These are phyloP conservation scores for Drosophila pandora DNA, from an alignment of 1,140 invertebrate genomes.

Conservation along the genomic window DNA sequence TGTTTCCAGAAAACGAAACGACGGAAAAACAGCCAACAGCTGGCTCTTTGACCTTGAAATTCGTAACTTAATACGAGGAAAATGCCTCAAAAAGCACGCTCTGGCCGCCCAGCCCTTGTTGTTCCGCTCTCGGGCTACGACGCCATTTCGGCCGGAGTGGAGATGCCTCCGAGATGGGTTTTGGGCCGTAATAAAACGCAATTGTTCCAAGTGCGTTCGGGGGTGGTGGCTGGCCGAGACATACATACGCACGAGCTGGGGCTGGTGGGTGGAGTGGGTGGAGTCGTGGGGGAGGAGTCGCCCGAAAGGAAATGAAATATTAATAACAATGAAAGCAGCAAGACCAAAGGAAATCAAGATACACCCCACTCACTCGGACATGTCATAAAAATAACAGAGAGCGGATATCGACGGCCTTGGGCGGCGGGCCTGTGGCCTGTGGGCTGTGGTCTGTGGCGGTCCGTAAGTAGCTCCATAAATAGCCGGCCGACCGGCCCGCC, in stretches of 20 bases:
- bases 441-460: conserved; percentile 26
- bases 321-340: conserved; percentile 62
- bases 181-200: conserved; percentile 46
- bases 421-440: conserved; percentile 4
- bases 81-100: conserved; percentile 28
- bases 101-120: conserved; percentile 3
- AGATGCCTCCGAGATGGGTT: conserved; percentile 4
- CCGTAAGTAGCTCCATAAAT: conserved; percentile 38
- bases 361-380: conserved; percentile 2
- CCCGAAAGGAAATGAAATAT: conserved; percentile 59
- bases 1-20: neutral
- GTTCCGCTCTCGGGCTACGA: conserved; percentile 31
- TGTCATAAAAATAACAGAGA: conserved; percentile 57
- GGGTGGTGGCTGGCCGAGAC: neutral
- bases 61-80: conserved; percentile 64
- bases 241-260: too few species aligned
- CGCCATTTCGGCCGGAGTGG: conserved; percentile 29
- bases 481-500: conserved; percentile 2
- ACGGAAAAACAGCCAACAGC: conserved; percentile 36
- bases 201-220: conserved; percentile 25
- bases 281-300: conserved; percentile 2
- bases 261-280: neutral
- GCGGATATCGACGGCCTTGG: conserved; percentile 36
- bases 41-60: conserved; percentile 75
- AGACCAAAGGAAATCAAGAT: conserved; percentile 40